Conservation (phyloP, 2,797 vertebrate species). For the Hydrolagus colliei region DNA sequence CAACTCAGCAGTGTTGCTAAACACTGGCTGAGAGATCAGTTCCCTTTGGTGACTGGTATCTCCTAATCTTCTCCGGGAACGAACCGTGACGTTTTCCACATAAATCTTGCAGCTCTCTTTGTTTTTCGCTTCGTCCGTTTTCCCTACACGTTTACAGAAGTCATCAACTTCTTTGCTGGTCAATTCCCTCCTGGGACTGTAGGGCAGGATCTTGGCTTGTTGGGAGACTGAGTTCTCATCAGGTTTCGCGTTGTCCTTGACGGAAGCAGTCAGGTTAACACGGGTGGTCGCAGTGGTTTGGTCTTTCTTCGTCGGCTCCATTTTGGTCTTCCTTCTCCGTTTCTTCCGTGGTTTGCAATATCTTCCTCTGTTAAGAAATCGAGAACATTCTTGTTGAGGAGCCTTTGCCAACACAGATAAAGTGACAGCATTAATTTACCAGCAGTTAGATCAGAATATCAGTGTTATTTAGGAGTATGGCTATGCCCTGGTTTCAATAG, state of each 20-base stretch:
- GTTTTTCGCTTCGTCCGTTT: conserved; percentile 52
- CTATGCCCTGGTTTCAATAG: too few species aligned
- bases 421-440: too few species aligned
- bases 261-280: conserved; percentile 56
- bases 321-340: conserved; percentile 59
- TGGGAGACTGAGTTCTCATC: conserved; percentile 60
- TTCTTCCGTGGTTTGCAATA: conserved; percentile 47
- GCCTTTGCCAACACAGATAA: too few species aligned
- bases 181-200: conserved; percentile 60
- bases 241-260: conserved; percentile 51
- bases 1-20: background rate
- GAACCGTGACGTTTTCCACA: conserved; percentile 57
- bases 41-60: background rate
- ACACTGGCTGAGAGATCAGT: background rate
- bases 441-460: too few species aligned
- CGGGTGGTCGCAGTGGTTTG: conserved; percentile 72
- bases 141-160: conserved; percentile 18
- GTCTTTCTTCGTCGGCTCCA: conserved; percentile 66
- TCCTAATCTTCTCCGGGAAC: conserved; percentile 30
- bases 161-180: conserved; percentile 43
- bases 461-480: too few species aligned
- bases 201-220: conserved; percentile 44
- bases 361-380: conserved; percentile 51
- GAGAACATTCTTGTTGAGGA: background rate
- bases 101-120: conserved; percentile 70